Percentiles rank a stretch among this genome's conserved stretches.
Evolutionary conservation across 2,113 vertebrate species (phyloP).

Genomic region (Catharus bicknelli): DNA sequence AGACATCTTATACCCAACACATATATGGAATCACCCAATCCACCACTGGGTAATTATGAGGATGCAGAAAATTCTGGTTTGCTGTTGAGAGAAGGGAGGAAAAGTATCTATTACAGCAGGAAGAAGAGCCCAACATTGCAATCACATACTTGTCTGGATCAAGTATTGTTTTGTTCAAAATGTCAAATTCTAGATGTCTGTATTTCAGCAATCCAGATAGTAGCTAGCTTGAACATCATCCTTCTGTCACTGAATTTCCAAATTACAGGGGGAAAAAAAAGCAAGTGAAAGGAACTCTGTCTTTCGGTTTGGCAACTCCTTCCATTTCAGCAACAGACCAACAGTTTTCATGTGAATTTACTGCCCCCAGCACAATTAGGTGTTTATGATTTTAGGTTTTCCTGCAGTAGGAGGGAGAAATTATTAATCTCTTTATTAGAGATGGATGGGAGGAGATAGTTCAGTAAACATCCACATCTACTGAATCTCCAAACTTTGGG

Average conservation of each 20-base stretch:
- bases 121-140: neutral
- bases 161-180: conserved; percentile 61
- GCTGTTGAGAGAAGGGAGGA: neutral
- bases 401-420: neutral
- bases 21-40: neutral
- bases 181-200: conserved; percentile 54
- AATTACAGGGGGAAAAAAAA: neutral
- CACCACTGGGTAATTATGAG: neutral
- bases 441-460: neutral
- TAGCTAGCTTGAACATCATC: conserved; percentile 62
- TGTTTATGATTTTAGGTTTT: conserved; percentile 22
- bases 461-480: neutral
- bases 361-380: conserved; percentile 15
- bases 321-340: conserved; percentile 25
- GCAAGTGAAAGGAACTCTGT: neutral
- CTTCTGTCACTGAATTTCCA: conserved; percentile 67
- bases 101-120: neutral
- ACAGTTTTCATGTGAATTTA: conserved; percentile 15
- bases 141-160: conserved; percentile 35
- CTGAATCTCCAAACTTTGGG: neutral
- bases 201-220: conserved; percentile 54
- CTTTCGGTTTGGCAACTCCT: conserved; percentile 37
- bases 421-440: neutral
- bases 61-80: neutral
- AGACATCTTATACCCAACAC: neutral